These are phyloP conservation scores for Tylochromis polylepis DNA, from an alignment of 2,113 vertebrate genomes.

Conservation along the genomic window DNA sequence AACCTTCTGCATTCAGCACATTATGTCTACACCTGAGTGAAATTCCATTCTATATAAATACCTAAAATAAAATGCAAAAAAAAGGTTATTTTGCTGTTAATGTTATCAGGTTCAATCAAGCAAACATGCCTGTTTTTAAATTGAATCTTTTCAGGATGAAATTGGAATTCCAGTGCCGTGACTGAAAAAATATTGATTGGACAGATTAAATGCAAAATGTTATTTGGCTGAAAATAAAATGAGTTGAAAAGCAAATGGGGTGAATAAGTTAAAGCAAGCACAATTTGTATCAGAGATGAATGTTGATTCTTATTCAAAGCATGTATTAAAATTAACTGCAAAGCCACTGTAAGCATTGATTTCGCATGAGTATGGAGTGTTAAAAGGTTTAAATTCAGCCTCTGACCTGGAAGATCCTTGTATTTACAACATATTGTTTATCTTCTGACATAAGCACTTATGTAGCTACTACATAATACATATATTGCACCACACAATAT, in stretches of 20 bases:
- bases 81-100: background rate
- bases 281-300: background rate
- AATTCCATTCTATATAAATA: background rate
- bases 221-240: slow-evolving; percentile 8
- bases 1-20: background rate
- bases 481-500: no score
- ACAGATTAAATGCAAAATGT: slow-evolving; percentile 26
- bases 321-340: background rate
- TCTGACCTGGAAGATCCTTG: background rate
- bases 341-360: background rate
- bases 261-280: background rate
- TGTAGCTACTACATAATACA: background rate
- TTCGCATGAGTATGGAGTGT: background rate
- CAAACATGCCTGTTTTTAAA: slow-evolving; percentile 21
- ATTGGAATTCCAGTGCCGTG: slow-evolving; percentile 18
- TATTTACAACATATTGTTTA: background rate
- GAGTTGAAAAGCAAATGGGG: background rate
- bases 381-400: background rate
- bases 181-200: slow-evolving; percentile 35
- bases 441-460: background rate
- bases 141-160: slow-evolving; percentile 11
- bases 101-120: slow-evolving; percentile 4
- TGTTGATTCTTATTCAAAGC: slow-evolving; percentile 18
- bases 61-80: background rate
- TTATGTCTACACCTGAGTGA: background rate